Base-by-base conservation (phyloP, 2,113 vertebrate species). In the Oenanthe melanoleuca region DNA sequence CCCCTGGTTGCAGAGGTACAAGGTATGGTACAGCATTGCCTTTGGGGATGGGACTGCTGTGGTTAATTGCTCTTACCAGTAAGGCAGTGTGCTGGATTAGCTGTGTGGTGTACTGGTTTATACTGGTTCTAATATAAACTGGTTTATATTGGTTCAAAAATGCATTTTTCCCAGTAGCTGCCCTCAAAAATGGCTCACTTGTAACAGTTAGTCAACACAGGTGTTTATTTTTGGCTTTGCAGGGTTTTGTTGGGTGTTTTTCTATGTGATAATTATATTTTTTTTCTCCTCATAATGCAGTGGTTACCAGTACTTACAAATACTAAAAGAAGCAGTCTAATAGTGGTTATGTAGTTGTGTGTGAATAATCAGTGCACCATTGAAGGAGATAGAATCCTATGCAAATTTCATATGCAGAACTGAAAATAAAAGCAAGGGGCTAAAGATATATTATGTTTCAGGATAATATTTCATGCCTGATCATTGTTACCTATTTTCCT, bases 401-500 rank as follows among this genome's bases (percentile, higher is more conserved):
- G 63, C 53, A 91, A 81, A 93, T 95, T 87, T 79, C 0, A 0
- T 50, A 3, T 20, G 19, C 29, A 3, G 6, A 86, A 52, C n/a
- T 44, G 64, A 86, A 93, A 91, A 73, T 83, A 69, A 78, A 80
- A 92, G 38, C 70, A 31, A n/a, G 23, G 25, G 20, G 24, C 73
- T 85, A 77, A 92, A 90, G 79, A 88, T 82, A 40, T 55, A 73
- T 97, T 92, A 90, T 53, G 70, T 71, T 92, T 81, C 52, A 81
- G 69, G 78, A 11, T 85, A 18, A 29, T 92, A 64, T 37, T 80
- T 95, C 73, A 31, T 72, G 34, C 78, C 85, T 52, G 44, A 45
- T 81, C 65, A 11, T 91, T 86, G 70, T 94, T 97, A 67, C 89
- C 74, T 96, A 71, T 97, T 97, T 90, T 97, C 85, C 63, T 88